phyloP scores from a whole-genome alignment of 2,113 vertebrate genomes.

The Perca fluviatilis region DNA sequence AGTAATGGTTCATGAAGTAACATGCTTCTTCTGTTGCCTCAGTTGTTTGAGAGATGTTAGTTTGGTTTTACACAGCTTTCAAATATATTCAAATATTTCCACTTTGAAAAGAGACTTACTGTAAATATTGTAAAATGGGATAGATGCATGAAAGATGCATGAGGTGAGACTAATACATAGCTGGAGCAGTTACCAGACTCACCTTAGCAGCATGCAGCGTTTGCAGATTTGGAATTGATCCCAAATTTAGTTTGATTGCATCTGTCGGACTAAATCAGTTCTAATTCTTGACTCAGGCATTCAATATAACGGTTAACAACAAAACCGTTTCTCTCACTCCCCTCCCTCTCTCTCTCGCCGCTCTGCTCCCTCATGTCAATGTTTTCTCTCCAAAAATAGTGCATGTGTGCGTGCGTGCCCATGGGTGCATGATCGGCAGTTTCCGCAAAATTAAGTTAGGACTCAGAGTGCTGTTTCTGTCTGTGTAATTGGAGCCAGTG shows the following conservation, averaged over 20 bases:
- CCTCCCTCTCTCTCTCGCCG: background rate
- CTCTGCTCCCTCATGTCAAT: slow-evolving; percentile 10
- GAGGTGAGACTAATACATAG: background rate
- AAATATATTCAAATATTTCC: background rate
- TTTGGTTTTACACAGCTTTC: background rate
- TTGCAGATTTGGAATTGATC: slow-evolving; percentile 14
- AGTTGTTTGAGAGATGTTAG: background rate
- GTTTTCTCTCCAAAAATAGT: slow-evolving; percentile 44
- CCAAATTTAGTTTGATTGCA: background rate
- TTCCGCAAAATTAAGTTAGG: slow-evolving; percentile 14
- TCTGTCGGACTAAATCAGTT: background rate
- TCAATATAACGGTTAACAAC: background rate
- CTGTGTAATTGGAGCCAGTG: slow-evolving; percentile 16
- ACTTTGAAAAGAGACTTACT: background rate
- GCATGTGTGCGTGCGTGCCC: background rate
- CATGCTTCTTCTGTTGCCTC: background rate
- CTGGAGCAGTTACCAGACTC: background rate
- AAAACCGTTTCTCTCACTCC: slow-evolving; percentile 5
- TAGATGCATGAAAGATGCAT: background rate
- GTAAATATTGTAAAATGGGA: background rate
- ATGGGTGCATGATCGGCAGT: background rate
- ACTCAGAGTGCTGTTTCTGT: slow-evolving; percentile 25
- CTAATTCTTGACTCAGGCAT: background rate
- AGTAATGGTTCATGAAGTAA: background rate
- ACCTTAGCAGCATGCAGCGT: background rate